phyloP scores from a whole-genome alignment of 1,140 invertebrate genomes.

The Macrobrachium rosenbergii region DNA sequence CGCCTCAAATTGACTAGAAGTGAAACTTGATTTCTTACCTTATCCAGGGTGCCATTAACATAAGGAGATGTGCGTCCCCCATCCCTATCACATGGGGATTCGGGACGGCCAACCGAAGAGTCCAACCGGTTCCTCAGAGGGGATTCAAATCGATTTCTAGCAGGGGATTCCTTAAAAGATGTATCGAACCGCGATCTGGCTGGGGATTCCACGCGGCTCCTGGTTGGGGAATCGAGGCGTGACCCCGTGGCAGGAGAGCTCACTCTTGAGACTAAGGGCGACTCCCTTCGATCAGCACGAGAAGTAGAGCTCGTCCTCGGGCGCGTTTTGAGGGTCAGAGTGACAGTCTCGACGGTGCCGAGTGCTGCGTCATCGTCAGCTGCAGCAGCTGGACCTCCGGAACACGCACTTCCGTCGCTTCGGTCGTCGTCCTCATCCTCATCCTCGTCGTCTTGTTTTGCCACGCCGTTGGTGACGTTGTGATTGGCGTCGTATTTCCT shows the following conservation, averaged over 20 bases:
- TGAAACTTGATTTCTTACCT: slow-evolving; percentile 28
- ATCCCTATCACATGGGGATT: slow-evolving; percentile 20
- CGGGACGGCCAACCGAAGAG: neutral
- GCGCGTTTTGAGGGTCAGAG: slow-evolving; percentile 26
- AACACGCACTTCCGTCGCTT: slow-evolving; percentile 43
- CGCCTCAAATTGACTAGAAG: neutral
- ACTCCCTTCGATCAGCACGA: slow-evolving; percentile 51
- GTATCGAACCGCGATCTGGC: slow-evolving; percentile 39
- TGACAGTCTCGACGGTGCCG: neutral
- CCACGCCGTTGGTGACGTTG: slow-evolving; percentile 52
- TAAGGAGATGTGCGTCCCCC: slow-evolving; percentile 46
- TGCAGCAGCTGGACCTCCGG: neutral
- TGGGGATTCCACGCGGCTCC: slow-evolving; percentile 40
- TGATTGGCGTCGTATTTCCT: slow-evolving; percentile 64
- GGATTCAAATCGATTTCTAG: slow-evolving; percentile 33
- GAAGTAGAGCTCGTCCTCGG: slow-evolving; percentile 12
- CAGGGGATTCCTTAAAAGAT: slow-evolving; percentile 41
- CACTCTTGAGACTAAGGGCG: slow-evolving; percentile 37
- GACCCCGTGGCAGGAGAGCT: slow-evolving; percentile 43
- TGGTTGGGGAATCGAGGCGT: slow-evolving; percentile 25
- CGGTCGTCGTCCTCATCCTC: slow-evolving; percentile 49
- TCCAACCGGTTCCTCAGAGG: neutral
- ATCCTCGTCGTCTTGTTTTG: slow-evolving; percentile 54
- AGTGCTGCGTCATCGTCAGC: neutral
- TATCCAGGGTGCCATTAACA: slow-evolving; percentile 51